phyloP scores from a whole-genome alignment of 2,113 vertebrate species.

The Saccopteryx leptura region DNA sequence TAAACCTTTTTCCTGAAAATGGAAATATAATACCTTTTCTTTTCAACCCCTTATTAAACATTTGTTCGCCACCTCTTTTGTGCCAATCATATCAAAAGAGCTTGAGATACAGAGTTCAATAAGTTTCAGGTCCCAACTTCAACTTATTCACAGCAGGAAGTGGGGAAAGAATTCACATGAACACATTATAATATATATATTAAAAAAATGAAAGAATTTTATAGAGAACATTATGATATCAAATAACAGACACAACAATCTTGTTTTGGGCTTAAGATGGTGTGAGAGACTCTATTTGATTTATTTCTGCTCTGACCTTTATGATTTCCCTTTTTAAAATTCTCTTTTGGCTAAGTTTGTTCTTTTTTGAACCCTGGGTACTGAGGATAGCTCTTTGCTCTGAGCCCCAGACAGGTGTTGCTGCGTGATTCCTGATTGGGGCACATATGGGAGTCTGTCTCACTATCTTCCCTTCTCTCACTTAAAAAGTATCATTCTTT shows the following conservation, averaged over 20 bases:
- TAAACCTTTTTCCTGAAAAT: conserved; percentile 14
- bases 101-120: neutral
- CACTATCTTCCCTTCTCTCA: too few relatives aligned
- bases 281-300: neutral
- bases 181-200: neutral
- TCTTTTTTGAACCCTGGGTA: too few relatives aligned
- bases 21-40: neutral
- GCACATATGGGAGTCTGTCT: too few relatives aligned
- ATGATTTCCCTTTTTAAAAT: too few relatives aligned
- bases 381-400: too few relatives aligned
- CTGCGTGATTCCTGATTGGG: too few relatives aligned
- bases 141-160: neutral
- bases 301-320: too few relatives aligned
- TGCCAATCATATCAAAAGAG: neutral
- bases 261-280: neutral
- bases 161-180: neutral
- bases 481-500: too few relatives aligned
- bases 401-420: too few relatives aligned
- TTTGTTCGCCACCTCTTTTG: neutral
- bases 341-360: too few relatives aligned
- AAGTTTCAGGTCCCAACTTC: neutral
- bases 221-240: neutral
- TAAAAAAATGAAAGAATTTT: neutral
- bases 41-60: neutral
- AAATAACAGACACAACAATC: neutral